These are phyloP conservation scores for Drosophila kurseongensis DNA, from an alignment of 1,140 invertebrate species.

Conservation along the genomic window DNA sequence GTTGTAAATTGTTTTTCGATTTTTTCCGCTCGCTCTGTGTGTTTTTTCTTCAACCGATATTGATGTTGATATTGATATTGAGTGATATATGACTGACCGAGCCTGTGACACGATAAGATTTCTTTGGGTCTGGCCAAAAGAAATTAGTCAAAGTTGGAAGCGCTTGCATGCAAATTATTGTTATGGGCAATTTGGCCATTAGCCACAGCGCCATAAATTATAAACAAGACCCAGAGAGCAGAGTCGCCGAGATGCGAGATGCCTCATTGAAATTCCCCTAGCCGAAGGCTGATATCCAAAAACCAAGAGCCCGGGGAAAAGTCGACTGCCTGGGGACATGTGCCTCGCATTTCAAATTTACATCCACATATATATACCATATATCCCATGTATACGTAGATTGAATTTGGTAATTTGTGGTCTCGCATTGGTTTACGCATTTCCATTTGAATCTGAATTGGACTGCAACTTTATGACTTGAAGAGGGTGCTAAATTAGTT, in stretches of 20 bases:
- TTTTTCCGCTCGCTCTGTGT: conserved; percentile 2
- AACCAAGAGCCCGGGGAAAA: conserved; percentile 15
- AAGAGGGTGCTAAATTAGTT: conserved; percentile 62
- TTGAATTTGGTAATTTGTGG: conserved; percentile 70
- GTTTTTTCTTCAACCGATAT: conserved; percentile 33
- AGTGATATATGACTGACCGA: conserved; percentile 63
- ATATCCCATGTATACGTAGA: conserved; percentile 32
- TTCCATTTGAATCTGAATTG: conserved; percentile 46
- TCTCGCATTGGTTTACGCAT: conserved; percentile 54
- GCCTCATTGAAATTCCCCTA: conserved; percentile 74
- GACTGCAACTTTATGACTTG: conserved; percentile 28
- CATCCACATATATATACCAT: conserved; percentile 17
- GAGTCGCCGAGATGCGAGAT: conserved; percentile 39
- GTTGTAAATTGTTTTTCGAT: conserved; percentile 71
- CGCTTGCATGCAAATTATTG: conserved; percentile 78
- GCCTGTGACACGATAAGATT: conserved; percentile 21
- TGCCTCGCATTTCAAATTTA: conserved; percentile 44
- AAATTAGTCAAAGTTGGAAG: conserved; percentile 70
- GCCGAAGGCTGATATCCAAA: conserved; percentile 35
- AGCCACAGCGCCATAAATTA: conserved; percentile 76
- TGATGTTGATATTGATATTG: conserved; percentile 64
- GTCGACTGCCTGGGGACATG: conserved; percentile 18
- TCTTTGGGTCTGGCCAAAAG: conserved; percentile 22
- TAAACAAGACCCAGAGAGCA: conserved; percentile 34
- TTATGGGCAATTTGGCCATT: conserved; percentile 79